Base-by-base conservation (phyloP, 2,888 invertebrate genomes). In the Caenorhabditis afra region DNA sequence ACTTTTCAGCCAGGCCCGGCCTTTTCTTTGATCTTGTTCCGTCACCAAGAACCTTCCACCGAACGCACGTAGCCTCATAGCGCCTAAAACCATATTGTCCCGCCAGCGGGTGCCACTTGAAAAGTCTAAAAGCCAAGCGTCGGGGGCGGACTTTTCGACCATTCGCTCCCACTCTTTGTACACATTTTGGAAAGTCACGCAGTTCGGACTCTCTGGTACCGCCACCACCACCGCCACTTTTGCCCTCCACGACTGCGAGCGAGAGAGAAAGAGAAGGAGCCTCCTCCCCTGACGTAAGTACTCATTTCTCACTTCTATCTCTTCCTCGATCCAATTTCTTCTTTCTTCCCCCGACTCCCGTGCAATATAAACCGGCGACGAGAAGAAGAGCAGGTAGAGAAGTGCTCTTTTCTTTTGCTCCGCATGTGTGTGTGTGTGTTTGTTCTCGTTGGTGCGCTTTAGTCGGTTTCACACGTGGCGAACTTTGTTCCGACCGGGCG, bases 171-270 rank as follows among this genome's bases (percentile, higher is more conserved):
- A 58, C 22, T 47, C 52, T 64, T 44, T 61, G 64, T 23, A 49
- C 57, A 55, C 57, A 18, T 41, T 73, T 71, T 50, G 16, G 47
- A 73, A 73, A 73, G 64, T 73, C 73, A 73, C 73, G 73, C 57
- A 73, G 55, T 49, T 57, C 61, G 61, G 53, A 70, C 52, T 35
- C 16, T 18, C 29, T 62, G 61, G 62, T 67, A 67, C 47, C 49
- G 45, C 7, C 29, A 29, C 29, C 29, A 29, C 29, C n/a, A n/a
- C n/a, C n/a, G n/a, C n/a, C n/a, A n/a, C n/a, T n/a, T 29, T 29
- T 29, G 29, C 29, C 29, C 29, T 29, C 29, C 29, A n/a, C 29
- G 29, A 29, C n/a, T n/a, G n/a, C n/a, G n/a, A n/a, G n/a, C n/a
- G n/a, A n/a, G n/a, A n/a, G n/a, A n/a, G n/a, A n/a, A n/a, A n/a